Conservation (phyloP, 2,888 invertebrate genomes). For the Drosophila colorata region DNA sequence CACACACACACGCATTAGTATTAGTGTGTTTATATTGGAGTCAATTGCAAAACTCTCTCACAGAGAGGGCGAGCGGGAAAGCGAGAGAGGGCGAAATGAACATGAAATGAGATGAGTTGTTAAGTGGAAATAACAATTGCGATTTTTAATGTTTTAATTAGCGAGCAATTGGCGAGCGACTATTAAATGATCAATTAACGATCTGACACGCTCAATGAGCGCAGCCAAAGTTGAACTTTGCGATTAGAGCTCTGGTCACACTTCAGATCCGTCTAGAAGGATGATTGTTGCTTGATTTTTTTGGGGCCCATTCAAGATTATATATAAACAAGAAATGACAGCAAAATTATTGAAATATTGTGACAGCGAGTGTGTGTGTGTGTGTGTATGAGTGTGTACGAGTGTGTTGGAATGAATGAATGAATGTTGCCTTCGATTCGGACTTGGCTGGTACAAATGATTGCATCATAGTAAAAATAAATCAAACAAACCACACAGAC, state of each 20-base stretch:
- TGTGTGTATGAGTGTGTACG: neutral
- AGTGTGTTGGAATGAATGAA: slow-evolving; percentile 47
- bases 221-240: slow-evolving; percentile 1
- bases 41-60: neutral
- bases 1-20: neutral
- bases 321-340: slow-evolving; percentile 3
- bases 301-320: slow-evolving; percentile 20
- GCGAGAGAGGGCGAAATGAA: neutral
- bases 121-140: slow-evolving; percentile 7
- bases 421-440: slow-evolving; percentile 50
- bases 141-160: slow-evolving; percentile 22
- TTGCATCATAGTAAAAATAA: slow-evolving; percentile 73
- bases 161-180: slow-evolving; percentile 2
- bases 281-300: slow-evolving; percentile 12
- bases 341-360: slow-evolving; percentile 26
- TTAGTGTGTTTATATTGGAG: neutral
- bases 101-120: slow-evolving; percentile 7
- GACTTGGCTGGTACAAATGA: slow-evolving; percentile 56
- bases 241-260: slow-evolving; percentile 5
- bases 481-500: slow-evolving; percentile 24
- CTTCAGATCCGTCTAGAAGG: slow-evolving; percentile 47
- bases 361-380: slow-evolving; percentile 16
- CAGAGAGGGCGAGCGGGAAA: neutral
- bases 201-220: slow-evolving; percentile 24
- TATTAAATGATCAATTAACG: slow-evolving; percentile 40